Conservation (phyloP, 2,888 invertebrate genomes). For the Empis stercorea region DNA sequence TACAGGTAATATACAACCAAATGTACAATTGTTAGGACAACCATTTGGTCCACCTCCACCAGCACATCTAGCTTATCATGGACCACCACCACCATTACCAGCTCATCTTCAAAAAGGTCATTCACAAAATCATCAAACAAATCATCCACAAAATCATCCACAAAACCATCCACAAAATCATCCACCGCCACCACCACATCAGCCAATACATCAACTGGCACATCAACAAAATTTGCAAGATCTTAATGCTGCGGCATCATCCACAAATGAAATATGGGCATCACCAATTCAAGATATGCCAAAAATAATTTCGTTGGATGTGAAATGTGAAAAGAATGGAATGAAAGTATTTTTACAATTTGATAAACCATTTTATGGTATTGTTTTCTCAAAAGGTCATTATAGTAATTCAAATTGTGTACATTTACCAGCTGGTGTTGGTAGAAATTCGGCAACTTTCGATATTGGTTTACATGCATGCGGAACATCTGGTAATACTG, state of each 20-base stretch:
- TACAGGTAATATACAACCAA: slow-evolving; percentile 14
- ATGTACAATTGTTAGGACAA: slow-evolving; percentile 28
- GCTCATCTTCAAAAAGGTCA: slow-evolving; percentile 19
- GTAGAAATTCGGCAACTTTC: slow-evolving; percentile 74
- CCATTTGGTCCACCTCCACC: slow-evolving; percentile 42
- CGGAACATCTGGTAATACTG: slow-evolving; percentile 83
- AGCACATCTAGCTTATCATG: slow-evolving; percentile 53
- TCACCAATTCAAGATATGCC: slow-evolving; percentile 81
- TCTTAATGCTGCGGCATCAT: slow-evolving; percentile 27
- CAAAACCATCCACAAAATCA: slow-evolving; percentile 10
- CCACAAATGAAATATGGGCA: slow-evolving; percentile 70
- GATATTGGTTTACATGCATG: slow-evolving; percentile 86
- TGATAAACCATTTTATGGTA: slow-evolving; percentile 90
- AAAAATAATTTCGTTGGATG: slow-evolving; percentile 81
- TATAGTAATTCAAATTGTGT: slow-evolving; percentile 88
- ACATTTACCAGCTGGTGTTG: slow-evolving; percentile 77
- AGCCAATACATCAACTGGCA: slow-evolving; percentile 25
- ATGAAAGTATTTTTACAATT: slow-evolving; percentile 93
- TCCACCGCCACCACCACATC: slow-evolving; percentile 36
- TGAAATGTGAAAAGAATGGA: slow-evolving; percentile 85
- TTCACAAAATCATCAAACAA: slow-evolving; percentile 8
- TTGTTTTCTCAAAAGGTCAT: slow-evolving; percentile 88
- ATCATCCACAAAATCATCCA: slow-evolving; percentile 22
- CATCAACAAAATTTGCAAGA: slow-evolving; percentile 24
- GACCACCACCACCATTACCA: slow-evolving; percentile 48